These are phyloP conservation scores for Plutella xylostella DNA, from an alignment of 2,888 invertebrate genomes.

Conservation along the genomic window DNA sequence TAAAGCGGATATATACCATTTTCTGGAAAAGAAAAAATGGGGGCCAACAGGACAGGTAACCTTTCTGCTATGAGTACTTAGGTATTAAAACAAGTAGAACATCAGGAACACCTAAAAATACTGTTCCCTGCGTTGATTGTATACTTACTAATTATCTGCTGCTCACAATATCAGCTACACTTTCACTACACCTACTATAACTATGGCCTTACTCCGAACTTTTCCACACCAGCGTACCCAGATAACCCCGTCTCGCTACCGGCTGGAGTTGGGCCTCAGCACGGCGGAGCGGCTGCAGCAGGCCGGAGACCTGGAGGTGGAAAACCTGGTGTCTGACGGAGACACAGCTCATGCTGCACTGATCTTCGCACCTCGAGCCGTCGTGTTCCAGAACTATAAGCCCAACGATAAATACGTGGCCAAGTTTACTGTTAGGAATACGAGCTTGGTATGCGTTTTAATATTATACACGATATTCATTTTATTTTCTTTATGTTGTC, in stretches of 20 bases:
- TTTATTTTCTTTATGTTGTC: no score
- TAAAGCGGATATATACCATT: constrained; percentile 47
- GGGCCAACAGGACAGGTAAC: constrained; percentile 33
- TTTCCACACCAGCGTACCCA: constrained; percentile 18
- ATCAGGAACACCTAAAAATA: no score
- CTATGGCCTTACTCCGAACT: background rate
- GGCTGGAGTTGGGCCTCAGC: constrained; percentile 45
- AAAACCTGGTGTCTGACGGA: constrained; percentile 34
- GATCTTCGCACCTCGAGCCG: constrained; percentile 56
- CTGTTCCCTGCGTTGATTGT: no score
- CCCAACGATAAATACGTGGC: constrained; percentile 59
- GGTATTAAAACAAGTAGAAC: background rate
- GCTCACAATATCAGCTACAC: no score
- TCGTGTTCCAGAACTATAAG: constrained; percentile 73
- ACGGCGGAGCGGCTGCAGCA: constrained; percentile 40
- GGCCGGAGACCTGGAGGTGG: constrained; percentile 36
- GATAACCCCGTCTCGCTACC: constrained; percentile 53
- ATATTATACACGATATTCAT: no score
- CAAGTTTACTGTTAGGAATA: constrained; percentile 67
- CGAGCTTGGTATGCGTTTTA: constrained; percentile 70
- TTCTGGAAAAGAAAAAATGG: constrained; percentile 42
- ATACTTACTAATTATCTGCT: no score
- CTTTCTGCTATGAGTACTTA: constrained; percentile 4
- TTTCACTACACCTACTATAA: background rate
- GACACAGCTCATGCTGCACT: constrained; percentile 30